A percentile compares a stretch with the other conserved stretches of the same genome.
phyloP scores from a whole-genome alignment of 1,140 invertebrate genomes.

The Phymastichus coffea region DNA sequence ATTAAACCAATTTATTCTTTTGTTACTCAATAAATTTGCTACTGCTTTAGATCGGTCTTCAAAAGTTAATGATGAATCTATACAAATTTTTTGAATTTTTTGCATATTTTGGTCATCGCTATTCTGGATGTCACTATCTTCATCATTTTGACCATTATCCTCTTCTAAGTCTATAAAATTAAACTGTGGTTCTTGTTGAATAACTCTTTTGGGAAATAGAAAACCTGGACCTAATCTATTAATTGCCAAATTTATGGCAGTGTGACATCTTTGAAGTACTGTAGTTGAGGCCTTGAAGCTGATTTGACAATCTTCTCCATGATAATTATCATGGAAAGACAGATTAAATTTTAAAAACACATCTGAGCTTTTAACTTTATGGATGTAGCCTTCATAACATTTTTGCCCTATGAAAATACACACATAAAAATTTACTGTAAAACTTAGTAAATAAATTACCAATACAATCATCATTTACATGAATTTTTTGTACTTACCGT shows the following conservation, averaged over 20 bases:
- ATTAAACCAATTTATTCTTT: constrained; percentile 70
- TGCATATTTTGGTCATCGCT: not conserved
- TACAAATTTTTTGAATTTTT: too few relatives aligned
- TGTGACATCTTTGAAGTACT: constrained; percentile 64
- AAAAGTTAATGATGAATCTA: too few relatives aligned
- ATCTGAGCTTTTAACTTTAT: constrained; percentile 67
- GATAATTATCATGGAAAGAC: constrained; percentile 70
- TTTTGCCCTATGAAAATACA: too few relatives aligned
- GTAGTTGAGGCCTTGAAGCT: constrained; percentile 63
- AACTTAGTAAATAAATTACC: too few relatives aligned
- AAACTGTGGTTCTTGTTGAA: constrained; percentile 42
- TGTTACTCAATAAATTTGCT: constrained; percentile 13
- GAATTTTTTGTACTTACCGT: constrained; percentile 43
- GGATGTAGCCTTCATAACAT: constrained; percentile 82
- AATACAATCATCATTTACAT: too few relatives aligned
- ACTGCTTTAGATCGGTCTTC: constrained; percentile 29
- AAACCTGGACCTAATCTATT: constrained; percentile 61
- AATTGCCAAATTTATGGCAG: constrained; percentile 62
- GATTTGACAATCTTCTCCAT: constrained; percentile 65
- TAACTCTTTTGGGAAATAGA: constrained; percentile 65
- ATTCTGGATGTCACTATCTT: not conserved
- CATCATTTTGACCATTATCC: constrained; percentile 23
- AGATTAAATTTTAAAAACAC: constrained; percentile 73
- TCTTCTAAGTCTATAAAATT: constrained; percentile 38
- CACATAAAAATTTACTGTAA: too few relatives aligned